Percentiles rank a stretch among this genome's conserved stretches.
These are phyloP conservation scores for Kryptolebias marmoratus DNA, from an alignment of 2,113 vertebrate genomes.

Conservation along the genomic window DNA sequence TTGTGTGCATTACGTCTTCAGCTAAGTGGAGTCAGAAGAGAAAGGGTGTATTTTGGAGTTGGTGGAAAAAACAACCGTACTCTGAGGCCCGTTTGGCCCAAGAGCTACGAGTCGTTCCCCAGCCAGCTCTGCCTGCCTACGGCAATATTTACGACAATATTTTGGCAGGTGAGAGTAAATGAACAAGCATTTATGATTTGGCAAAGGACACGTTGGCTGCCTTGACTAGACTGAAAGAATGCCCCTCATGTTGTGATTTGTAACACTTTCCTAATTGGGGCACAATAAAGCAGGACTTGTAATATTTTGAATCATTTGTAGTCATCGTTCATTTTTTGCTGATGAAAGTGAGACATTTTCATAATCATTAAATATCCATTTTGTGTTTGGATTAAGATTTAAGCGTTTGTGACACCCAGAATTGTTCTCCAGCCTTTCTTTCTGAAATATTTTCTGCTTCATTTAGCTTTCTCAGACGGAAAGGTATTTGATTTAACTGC, in stretches of 20 bases:
- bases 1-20: conserved; percentile 6
- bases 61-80: conserved; percentile 31
- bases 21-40: conserved; percentile 5
- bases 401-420: neutral
- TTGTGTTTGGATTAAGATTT: neutral
- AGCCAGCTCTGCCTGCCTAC: conserved; percentile 49
- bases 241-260: conserved; percentile 47
- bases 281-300: conserved; percentile 43
- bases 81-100: conserved; percentile 46
- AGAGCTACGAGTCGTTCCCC: conserved; percentile 49
- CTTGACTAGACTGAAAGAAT: conserved; percentile 28
- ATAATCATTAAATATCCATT: neutral
- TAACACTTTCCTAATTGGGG: conserved; percentile 65
- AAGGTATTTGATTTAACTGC: neutral
- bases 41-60: conserved; percentile 23
- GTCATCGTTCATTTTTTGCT: conserved; percentile 22
- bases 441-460: neutral
- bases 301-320: conserved; percentile 45
- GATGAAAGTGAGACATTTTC: neutral
- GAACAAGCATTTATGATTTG: conserved; percentile 72
- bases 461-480: neutral
- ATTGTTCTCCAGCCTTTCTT: neutral
- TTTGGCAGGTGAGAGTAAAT: conserved; percentile 71
- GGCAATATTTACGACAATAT: conserved; percentile 68
- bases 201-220: conserved; percentile 57